Evolutionary conservation across 2,113 vertebrate genomes (phyloP).

Genomic region (Rafetus swinhoei): DNA sequence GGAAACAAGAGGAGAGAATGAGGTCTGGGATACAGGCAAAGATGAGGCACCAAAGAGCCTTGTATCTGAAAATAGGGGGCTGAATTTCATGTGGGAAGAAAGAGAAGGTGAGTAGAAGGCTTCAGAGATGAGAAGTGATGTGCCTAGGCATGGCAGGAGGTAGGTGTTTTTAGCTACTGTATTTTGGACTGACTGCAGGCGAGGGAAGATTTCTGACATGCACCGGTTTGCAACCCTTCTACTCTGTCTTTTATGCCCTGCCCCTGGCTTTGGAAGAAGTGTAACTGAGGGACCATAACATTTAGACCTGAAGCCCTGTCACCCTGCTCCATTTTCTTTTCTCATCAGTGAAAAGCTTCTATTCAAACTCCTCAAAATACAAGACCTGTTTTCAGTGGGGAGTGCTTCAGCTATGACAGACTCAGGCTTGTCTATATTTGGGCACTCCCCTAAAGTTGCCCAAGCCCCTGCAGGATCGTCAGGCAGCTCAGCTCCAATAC

Average conservation of each 20-base stretch:
- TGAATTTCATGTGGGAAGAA: not conserved
- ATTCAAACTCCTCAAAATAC: not conserved
- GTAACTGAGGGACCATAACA: not conserved
- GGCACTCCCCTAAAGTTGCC: not conserved
- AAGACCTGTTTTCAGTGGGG: not conserved
- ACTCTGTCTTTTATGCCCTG: not conserved
- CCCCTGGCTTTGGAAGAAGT: not conserved
- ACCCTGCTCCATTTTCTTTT: not conserved
- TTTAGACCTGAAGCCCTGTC: not conserved
- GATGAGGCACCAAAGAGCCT: not conserved
- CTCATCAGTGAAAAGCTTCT: not conserved
- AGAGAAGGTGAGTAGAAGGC: not conserved
- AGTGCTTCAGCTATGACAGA: not conserved
- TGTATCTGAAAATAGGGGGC: not conserved
- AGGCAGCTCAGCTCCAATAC: not conserved
- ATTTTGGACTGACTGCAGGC: not conserved
- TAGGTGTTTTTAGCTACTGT: not conserved
- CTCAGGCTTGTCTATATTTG: not conserved
- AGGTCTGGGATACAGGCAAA: not conserved
- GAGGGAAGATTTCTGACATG: rapidly evolving
- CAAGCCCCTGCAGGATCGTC: not conserved
- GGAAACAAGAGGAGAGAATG: not conserved
- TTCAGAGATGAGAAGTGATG: not conserved
- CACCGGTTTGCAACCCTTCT: not conserved
- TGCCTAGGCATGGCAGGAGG: not conserved